A percentile compares a stretch with the other conserved stretches of the same genome.
Evolutionary conservation across 2,888 invertebrate genomes (phyloP).

Genomic region (Pyralis farinalis): DNA sequence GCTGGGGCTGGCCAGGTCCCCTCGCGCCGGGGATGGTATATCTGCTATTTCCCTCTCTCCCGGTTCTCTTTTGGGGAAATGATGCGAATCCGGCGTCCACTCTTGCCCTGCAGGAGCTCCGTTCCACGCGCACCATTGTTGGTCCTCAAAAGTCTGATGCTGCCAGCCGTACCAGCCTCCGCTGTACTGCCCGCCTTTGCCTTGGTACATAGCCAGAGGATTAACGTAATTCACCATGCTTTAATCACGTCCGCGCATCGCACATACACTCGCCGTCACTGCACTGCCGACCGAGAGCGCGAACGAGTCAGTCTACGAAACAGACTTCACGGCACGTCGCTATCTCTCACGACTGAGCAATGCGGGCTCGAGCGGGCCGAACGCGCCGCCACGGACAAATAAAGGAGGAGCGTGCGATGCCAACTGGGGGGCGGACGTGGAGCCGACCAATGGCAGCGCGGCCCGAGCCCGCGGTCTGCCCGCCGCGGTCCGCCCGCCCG

Average conservation of each 20-base stretch:
- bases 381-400: conserved; percentile 17
- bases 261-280: conserved; percentile 72
- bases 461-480: conserved; percentile 46
- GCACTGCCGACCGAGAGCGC: conserved; percentile 45
- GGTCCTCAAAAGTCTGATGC: conserved; percentile 77
- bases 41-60: conserved; percentile 65
- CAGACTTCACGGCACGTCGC: conserved; percentile 50
- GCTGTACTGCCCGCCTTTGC: conserved; percentile 80
- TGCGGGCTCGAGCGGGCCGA: conserved; percentile 21
- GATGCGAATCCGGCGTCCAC: conserved; percentile 73
- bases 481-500: conserved; percentile 84
- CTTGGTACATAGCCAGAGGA: conserved; percentile 85
- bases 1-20: conserved; percentile 79
- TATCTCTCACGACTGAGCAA: conserved; percentile 51
- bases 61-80: conserved; percentile 67
- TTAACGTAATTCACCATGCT: conserved; percentile 89
- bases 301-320: conserved; percentile 25
- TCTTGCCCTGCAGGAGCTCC: conserved; percentile 70
- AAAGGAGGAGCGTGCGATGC: conserved; percentile 34
- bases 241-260: conserved; percentile 72
- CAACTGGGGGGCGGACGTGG: conserved; percentile 36
- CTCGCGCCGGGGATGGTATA: conserved; percentile 71
- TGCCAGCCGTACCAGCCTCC: conserved; percentile 77
- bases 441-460: conserved; percentile 45
- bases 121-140: conserved; percentile 81